A percentile compares a stretch with the other conserved stretches of the same genome.
phyloP scores from a whole-genome alignment of 2,888 invertebrate species.

The Leptura quadrifasciata region DNA sequence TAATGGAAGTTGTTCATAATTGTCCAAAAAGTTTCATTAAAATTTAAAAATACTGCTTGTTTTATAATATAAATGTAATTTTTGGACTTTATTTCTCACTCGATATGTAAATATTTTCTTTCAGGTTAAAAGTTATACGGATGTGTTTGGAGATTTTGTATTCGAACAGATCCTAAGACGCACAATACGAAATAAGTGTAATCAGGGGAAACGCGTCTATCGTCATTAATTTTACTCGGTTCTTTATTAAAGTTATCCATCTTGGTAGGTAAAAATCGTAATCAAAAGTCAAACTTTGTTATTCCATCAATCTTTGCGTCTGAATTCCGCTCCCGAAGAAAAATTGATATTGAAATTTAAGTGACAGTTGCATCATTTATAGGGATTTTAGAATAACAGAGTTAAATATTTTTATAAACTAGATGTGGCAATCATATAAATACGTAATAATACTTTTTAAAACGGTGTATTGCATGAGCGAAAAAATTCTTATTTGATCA shows the following conservation, averaged over 20 bases:
- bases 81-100: no score
- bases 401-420: not conserved
- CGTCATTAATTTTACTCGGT: constrained; percentile 60
- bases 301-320: constrained; percentile 60
- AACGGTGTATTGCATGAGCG: no score
- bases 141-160: not conserved
- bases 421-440: not conserved
- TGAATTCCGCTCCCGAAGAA: constrained; percentile 17
- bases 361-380: constrained; percentile 14
- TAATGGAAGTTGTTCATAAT: no score
- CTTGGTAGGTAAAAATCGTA: constrained; percentile 61
- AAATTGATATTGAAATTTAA: constrained; percentile 35
- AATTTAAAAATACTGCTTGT: no score
- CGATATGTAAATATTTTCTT: no score
- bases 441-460: no score
- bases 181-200: constrained; percentile 32
- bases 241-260: constrained; percentile 62
- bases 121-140: no score
- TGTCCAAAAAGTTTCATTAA: no score
- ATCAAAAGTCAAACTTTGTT: constrained; percentile 61
- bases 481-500: no score
- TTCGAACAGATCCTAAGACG: not conserved
- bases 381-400: constrained; percentile 7
- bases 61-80: no score
- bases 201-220: constrained; percentile 63